Evolutionary conservation across 2,888 invertebrate genomes (phyloP), one percentile per base, ranked within the genome.

Genomic region (Volucella zonaria): DNA sequence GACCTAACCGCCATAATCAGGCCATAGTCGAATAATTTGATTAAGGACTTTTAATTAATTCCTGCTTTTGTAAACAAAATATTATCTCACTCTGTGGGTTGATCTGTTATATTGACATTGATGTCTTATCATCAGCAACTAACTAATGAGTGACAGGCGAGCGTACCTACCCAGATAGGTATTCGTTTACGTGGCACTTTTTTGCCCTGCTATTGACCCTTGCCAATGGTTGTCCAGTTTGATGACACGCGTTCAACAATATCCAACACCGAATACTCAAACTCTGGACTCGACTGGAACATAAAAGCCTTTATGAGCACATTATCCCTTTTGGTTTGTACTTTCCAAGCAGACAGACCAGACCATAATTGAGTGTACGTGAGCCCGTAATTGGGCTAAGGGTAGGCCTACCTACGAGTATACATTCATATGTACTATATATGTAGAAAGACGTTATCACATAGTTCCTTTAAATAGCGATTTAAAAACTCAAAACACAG

Each of bases 1-100:
- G 14, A 9, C n/a, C 31, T 8, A 49, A 2, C 59, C 3, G 15
- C 14, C 15, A n/a, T 2, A 42, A 8, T 6, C 52, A n/a, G 51
- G 47, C 52, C 47, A 45, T 31, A 56, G 66, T 23, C 68, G 67
- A 76, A 80, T 81, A 81, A 85, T 81, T 81, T 85, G 76, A 85
- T 81, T 83, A 71, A 83, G 80, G 75, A 75, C 75, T 80, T 80
- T 81, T 81, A 81, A 85, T 85, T 81, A 85, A 68, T 76, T 85
- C 68, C 58, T 52, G 54, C 73, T 68, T 73, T 81, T 73, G 68
- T 64, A 80, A 75, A 76, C 83, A 77, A 45, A 77, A 54, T 15
- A 38, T 18, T 15, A 31, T 2, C 68, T 2, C 10, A 3, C 10
- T 8, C 40, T 9, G 11, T 18, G 42, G 43, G 66, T 58, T 52